Evolutionary conservation across 2,888 invertebrate genomes (phyloP), one percentile per base, ranked within the genome.

Genomic region (Eupithecia dodoneata): DNA sequence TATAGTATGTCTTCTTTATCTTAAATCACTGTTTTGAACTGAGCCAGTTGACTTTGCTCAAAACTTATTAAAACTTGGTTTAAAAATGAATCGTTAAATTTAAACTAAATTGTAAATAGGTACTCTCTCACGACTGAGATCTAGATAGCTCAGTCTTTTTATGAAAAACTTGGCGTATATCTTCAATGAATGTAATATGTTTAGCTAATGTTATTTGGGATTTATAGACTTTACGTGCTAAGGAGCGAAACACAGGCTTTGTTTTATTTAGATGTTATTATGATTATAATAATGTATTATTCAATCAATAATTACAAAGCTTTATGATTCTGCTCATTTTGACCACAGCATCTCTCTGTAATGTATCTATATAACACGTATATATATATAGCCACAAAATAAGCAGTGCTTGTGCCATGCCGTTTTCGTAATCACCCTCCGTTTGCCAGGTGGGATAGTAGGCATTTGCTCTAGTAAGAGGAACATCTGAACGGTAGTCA

Each of bases 211-310:
- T 3, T 15, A 55, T 6, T 55, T 55, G 52, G 52, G n/a, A 55
- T 55, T 55, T 55, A 55, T 55, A 55, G 52, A 55, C 15, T 52
- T 52, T 55, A 55, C 52, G 52, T 55, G 52, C 15, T 15, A 2
- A 52, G 52, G n/a, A 55, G 15, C 52, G 52, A 10, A 10, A 3
- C n/a, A n/a, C 52, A 6, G 15, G 52, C n/a, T 55, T n/a, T 55
- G 52, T 55, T 55, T 55, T 55, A 52, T 55, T 55, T 55, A 55
- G 52, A 55, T 55, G 52, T n/a, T n/a, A 55, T 55, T 55, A 49
- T 4, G 49, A 49, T 49, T 49, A 49, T n/a, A 15, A 55, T 55
- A 10, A 55, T 55, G 6, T 55, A 55, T n/a, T 5, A 6, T 2
- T 55, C 5, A 55, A 6, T 15, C 3, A 55, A 2, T 15, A 5